A percentile compares a stretch with the other conserved stretches of the same genome.
Evolutionary conservation across 2,113 vertebrate species (phyloP).

Genomic region (Bufo bufo): DNA sequence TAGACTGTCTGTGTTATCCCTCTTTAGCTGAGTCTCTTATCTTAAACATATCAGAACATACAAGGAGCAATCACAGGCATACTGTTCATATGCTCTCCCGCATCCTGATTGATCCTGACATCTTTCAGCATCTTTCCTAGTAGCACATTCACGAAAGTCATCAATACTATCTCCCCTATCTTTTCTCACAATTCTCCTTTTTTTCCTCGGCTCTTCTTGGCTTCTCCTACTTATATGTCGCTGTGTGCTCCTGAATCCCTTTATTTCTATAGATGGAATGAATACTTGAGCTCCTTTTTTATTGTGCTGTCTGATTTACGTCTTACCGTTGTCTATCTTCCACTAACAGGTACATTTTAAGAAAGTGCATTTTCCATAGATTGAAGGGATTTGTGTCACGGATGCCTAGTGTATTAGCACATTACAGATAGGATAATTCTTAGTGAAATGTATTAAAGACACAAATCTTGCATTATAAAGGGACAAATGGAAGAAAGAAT

Average conservation of each 20-base stretch:
- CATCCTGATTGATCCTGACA: conserved; percentile 53
- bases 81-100: conserved; percentile 42
- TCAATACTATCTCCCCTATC: conserved; percentile 51
- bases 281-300: conserved; percentile 16
- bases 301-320: conserved; percentile 10
- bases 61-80: conserved; percentile 33
- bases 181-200: conserved; percentile 51
- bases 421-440: conserved; percentile 46
- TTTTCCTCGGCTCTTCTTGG: conserved; percentile 11
- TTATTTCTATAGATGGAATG: conserved; percentile 17
- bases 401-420: conserved; percentile 33
- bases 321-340: conserved; percentile 31
- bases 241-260: background rate
- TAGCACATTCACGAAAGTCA: conserved; percentile 48
- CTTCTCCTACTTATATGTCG: conserved; percentile 20
- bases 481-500: conserved; percentile 24
- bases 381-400: conserved; percentile 52
- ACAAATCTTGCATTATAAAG: conserved; percentile 21
- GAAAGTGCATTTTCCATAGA: conserved; percentile 39
- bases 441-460: conserved; percentile 49
- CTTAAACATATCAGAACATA: conserved; percentile 43
- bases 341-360: conserved; percentile 39
- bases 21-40: conserved; percentile 39
- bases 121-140: conserved; percentile 46
- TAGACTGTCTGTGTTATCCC: conserved; percentile 36